Conservation (phyloP, 2,797 vertebrate species). For the Pangasius mekongensis region DNA sequence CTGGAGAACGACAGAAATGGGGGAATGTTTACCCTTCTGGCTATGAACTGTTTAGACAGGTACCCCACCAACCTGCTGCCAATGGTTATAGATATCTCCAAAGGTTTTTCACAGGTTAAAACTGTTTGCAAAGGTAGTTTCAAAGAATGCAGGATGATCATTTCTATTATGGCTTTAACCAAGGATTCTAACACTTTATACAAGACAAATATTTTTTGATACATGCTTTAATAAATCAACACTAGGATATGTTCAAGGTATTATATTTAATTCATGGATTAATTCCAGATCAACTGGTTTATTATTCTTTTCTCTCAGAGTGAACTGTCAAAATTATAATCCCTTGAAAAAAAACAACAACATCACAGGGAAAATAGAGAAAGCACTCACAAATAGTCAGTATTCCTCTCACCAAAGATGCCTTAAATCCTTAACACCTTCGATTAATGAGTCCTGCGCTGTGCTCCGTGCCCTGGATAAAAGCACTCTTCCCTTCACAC, state of each 20-base stretch:
- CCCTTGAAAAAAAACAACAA: not conserved
- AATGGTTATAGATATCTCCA: not conserved
- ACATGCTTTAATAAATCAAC: conserved; percentile 1
- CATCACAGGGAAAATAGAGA: not conserved
- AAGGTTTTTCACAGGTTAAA: conserved; percentile 7
- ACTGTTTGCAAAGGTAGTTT: not conserved
- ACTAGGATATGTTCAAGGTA: not conserved
- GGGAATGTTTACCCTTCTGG: conserved; percentile 32
- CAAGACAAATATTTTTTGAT: not conserved
- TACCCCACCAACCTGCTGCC: conserved; percentile 17
- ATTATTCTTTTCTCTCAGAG: not conserved
- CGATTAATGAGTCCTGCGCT: conserved; percentile 8
- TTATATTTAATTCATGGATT: not conserved
- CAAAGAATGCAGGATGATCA: not conserved
- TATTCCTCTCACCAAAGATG: conserved; percentile 8
- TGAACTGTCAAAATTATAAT: not conserved
- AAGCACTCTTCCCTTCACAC: conserved; percentile 45
- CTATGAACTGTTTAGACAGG: conserved; percentile 26
- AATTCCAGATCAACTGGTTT: not conserved
- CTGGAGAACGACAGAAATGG: conserved; percentile 38
- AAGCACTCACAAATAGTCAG: conserved; percentile 14
- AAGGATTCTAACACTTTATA: not conserved
- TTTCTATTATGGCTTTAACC: not conserved
- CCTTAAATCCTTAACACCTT: conserved; percentile 8
- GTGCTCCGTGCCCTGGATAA: not conserved